phyloP scores from a whole-genome alignment of 2,113 vertebrate species.

The Paracanthobrama guichenoti region DNA sequence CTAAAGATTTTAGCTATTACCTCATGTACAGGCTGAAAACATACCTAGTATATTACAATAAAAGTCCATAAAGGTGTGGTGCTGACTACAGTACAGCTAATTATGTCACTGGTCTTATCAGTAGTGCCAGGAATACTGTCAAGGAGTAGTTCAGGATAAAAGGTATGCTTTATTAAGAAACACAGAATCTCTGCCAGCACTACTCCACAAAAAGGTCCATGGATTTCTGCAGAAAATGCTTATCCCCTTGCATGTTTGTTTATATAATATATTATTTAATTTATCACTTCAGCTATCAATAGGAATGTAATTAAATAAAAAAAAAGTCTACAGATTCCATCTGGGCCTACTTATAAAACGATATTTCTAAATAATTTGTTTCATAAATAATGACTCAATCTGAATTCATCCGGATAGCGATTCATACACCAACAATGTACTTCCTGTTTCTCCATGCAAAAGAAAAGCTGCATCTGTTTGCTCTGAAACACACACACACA shows the following conservation, averaged over 20 bases:
- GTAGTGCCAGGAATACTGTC: background rate
- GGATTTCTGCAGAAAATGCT: background rate
- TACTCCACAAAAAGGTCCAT: background rate
- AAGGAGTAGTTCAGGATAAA: background rate
- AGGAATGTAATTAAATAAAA: background rate
- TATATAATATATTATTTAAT: background rate
- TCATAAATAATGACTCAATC: background rate
- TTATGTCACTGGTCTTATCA: constrained; percentile 15
- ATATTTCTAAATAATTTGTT: background rate
- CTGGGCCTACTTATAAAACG: background rate
- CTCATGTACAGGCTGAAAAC: background rate
- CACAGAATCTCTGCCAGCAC: background rate
- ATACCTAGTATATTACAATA: background rate
- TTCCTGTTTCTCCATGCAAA: background rate
- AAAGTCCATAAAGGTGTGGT: constrained; percentile 13
- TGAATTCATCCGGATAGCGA: background rate
- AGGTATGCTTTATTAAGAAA: background rate
- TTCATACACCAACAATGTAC: background rate
- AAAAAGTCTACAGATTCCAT: background rate
- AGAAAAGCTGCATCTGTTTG: constrained; percentile 8
- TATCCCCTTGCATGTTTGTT: background rate
- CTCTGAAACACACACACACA: too few relatives aligned
- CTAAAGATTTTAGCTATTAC: background rate
- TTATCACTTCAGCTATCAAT: background rate
- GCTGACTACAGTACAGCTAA: background rate